Evolutionary conservation across 2,797 vertebrate species (phyloP).

Genomic region (Pseudomugil tenellus): DNA sequence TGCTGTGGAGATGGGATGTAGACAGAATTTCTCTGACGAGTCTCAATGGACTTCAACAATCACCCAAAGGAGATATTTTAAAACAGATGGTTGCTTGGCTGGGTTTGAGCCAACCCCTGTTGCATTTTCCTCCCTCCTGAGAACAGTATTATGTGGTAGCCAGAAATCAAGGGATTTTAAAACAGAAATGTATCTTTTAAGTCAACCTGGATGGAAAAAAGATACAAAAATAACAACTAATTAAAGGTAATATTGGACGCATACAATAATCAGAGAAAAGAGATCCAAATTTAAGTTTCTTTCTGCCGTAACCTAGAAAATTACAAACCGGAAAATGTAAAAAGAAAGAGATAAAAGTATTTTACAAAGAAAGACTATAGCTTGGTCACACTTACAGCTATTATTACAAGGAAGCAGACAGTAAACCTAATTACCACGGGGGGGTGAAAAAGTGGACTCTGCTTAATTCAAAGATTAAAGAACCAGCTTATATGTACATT

Average conservation of each 20-base stretch:
- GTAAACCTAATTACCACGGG: slow-evolving; percentile 15
- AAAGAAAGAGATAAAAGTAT: slow-evolving; percentile 9
- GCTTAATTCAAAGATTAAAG: slow-evolving; percentile 29
- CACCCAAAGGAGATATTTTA: slow-evolving; percentile 57
- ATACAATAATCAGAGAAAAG: slow-evolving; percentile 17
- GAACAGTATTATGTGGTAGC: slow-evolving; percentile 36
- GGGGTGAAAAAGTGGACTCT: slow-evolving; percentile 1
- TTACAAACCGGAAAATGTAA: not conserved
- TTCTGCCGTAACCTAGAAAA: slow-evolving; percentile 2
- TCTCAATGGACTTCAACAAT: slow-evolving; percentile 55
- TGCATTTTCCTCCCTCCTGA: slow-evolving; percentile 34
- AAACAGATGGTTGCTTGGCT: slow-evolving; percentile 55
- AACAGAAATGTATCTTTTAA: slow-evolving; percentile 30
- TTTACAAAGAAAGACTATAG: slow-evolving; percentile 4
- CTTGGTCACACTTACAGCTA: slow-evolving; percentile 14
- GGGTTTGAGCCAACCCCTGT: slow-evolving; percentile 32
- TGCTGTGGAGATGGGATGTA: slow-evolving; percentile 31
- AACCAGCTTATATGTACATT: slow-evolving; percentile 18
- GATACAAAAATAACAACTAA: slow-evolving; percentile 11
- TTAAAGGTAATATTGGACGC: slow-evolving; percentile 1
- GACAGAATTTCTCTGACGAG: slow-evolving; percentile 47
- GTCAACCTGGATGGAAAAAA: slow-evolving; percentile 17
- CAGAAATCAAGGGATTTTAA: slow-evolving; percentile 17
- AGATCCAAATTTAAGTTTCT: slow-evolving; percentile 13
- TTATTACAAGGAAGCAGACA: slow-evolving; percentile 28